A percentile compares a stretch with the other conserved stretches of the same genome.
Evolutionary conservation across 2,888 invertebrate genomes (phyloP).

Genomic region (Lithophane socia): DNA sequence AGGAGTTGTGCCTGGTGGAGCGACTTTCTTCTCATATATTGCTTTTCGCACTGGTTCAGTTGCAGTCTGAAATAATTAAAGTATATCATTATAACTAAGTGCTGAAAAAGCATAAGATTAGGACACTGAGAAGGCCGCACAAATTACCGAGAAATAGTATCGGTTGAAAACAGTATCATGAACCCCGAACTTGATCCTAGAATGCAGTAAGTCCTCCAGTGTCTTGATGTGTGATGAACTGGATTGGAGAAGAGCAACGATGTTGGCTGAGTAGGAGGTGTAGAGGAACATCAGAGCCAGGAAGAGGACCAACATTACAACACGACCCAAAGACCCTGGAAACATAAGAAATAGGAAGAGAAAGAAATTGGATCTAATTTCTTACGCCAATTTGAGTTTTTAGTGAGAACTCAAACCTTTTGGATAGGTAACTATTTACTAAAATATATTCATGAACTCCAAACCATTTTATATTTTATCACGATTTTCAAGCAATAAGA

Average conservation of each 20-base stretch:
- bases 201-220: constrained; percentile 91
- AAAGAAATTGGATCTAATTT: neutral
- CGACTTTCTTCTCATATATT: constrained; percentile 92
- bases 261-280: constrained; percentile 94
- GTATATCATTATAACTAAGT: neutral
- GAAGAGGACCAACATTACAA: constrained; percentile 92
- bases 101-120: neutral
- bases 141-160: constrained; percentile 92
- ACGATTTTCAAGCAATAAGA: neutral
- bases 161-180: constrained; percentile 93
- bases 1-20: constrained; percentile 90
- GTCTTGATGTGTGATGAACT: constrained; percentile 92
- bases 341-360: constrained; percentile 45
- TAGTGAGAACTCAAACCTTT: neutral
- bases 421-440: neutral
- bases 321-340: constrained; percentile 88
- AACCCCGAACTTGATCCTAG: constrained; percentile 92
- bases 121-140: neutral
- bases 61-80: constrained; percentile 87
- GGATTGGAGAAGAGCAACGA: constrained; percentile 93
- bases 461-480: neutral
- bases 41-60: constrained; percentile 91
- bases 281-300: constrained; percentile 93
- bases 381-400: too few species aligned
- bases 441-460: neutral